A percentile compares a stretch with the other conserved stretches of the same genome.
Conservation (phyloP, 2,888 invertebrate species). For the Gymnoscelis rufifasciata region DNA sequence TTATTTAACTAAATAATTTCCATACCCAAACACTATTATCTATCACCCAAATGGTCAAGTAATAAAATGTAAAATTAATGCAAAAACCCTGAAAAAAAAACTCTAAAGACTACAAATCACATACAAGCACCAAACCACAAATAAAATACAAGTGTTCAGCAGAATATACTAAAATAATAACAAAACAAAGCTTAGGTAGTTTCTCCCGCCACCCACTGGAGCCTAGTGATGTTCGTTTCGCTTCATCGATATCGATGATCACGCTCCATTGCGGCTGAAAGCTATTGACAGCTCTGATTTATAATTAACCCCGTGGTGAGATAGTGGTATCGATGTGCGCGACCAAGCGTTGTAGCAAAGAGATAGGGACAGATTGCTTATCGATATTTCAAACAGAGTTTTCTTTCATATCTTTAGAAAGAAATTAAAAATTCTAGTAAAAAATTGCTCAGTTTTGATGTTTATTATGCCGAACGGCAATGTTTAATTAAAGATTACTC, state of each 20-base stretch:
- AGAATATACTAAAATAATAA: constrained; percentile 7
- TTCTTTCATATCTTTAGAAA: no score
- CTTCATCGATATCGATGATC: constrained; percentile 13
- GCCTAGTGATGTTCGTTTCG: constrained; percentile 15
- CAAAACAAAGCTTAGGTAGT: constrained; percentile 10
- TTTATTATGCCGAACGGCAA: no score
- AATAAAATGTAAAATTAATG: no score
- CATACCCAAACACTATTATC: no score
- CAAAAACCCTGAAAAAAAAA: no score
- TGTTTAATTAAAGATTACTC: no score
- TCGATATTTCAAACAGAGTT: constrained; percentile 8
- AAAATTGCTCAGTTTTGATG: no score
- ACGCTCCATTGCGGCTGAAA: constrained; percentile 19
- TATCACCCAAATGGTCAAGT: no score
- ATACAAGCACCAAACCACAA: background rate
- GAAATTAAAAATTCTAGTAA: no score
- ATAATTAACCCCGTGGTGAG: constrained; percentile 33
- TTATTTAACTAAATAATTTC: no score
- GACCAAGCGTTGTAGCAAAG: constrained; percentile 9
- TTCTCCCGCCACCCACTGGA: constrained; percentile 9
- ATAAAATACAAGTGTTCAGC: constrained; percentile 4
- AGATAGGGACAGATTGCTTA: constrained; percentile 7
- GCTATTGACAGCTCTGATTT: constrained; percentile 29
- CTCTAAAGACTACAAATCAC: background rate
- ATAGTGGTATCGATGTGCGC: constrained; percentile 24